A percentile compares a stretch with the other conserved stretches of the same genome.
Evolutionary conservation across 2,113 vertebrate genomes (phyloP).

Genomic region (Picathartes gymnocephalus): DNA sequence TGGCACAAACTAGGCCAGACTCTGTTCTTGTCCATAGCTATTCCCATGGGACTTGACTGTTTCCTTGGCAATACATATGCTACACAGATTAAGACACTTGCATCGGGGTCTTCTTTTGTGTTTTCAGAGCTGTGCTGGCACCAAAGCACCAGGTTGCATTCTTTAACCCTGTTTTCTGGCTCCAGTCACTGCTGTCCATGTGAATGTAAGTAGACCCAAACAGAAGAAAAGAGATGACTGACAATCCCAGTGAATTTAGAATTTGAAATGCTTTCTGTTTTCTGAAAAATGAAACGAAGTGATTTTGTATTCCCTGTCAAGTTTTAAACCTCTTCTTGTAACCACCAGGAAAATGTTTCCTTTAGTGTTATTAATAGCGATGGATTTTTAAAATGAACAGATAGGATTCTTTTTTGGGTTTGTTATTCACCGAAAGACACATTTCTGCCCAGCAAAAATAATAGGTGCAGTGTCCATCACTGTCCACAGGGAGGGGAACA

Average conservation of each 20-base stretch:
- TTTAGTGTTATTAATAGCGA: background rate
- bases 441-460: background rate
- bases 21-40: background rate
- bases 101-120: background rate
- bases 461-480: background rate
- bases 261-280: background rate
- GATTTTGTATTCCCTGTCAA: background rate
- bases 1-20: background rate
- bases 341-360: background rate
- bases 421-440: background rate
- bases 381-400: background rate
- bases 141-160: background rate
- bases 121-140: background rate
- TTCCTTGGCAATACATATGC: background rate
- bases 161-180: background rate
- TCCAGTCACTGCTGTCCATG: background rate
- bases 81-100: background rate
- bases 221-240: background rate
- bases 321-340: background rate
- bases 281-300: background rate
- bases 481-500: constrained; percentile 27
- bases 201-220: background rate
- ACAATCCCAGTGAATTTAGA: background rate
- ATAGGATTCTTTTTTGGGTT: background rate
- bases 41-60: background rate